A percentile compares a stretch with the other conserved stretches of the same genome.
phyloP scores from a whole-genome alignment of 2,113 vertebrate genomes.

The Pavo muticus region DNA sequence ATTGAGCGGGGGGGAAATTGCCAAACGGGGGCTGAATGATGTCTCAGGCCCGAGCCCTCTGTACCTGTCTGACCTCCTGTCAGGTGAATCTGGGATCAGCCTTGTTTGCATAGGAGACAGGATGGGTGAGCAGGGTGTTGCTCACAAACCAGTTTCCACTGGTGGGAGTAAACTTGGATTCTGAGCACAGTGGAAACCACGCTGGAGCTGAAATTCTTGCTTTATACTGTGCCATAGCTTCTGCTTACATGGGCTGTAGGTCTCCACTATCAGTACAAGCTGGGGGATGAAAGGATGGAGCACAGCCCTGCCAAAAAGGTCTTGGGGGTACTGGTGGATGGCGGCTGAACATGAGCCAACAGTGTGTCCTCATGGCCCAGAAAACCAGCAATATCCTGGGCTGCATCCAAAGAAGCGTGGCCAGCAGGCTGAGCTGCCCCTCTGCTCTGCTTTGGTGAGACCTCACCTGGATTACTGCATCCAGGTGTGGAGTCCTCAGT shows the following conservation, averaged over 20 bases:
- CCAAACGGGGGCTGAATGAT: neutral
- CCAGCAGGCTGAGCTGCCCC: too few species aligned
- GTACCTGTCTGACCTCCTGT: constrained; percentile 1
- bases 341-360: too few species aligned
- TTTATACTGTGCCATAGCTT: neutral
- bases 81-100: neutral
- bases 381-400: too few species aligned
- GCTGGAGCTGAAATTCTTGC: neutral
- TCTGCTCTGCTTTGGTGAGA: too few species aligned
- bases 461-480: too few species aligned
- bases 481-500: too few species aligned
- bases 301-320: too few species aligned
- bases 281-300: too few species aligned
- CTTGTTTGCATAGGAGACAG: constrained; percentile 20
- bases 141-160: constrained; percentile 32
- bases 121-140: constrained; percentile 1
- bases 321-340: too few species aligned
- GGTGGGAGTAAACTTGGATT: constrained; percentile 3
- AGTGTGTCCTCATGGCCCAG: too few species aligned
- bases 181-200: neutral
- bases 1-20: neutral
- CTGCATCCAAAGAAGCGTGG: too few species aligned
- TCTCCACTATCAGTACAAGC: neutral
- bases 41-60: neutral
- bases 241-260: neutral